These are phyloP conservation scores for Chanos chanos DNA, from an alignment of 2,797 vertebrate genomes.

Conservation along the genomic window DNA sequence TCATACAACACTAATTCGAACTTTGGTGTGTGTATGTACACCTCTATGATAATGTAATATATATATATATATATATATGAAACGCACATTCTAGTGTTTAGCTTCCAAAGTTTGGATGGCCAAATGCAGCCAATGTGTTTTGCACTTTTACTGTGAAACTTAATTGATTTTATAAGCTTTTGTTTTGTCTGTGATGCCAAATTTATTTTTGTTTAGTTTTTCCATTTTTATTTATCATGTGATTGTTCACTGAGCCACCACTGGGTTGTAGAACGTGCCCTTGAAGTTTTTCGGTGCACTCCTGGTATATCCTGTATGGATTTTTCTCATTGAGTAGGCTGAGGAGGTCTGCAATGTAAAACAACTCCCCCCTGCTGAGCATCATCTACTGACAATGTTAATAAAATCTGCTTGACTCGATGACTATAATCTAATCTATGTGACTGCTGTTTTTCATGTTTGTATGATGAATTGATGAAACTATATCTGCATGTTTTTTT, in stretches of 20 bases:
- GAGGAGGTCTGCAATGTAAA: too few species aligned
- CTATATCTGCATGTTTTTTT: too few species aligned
- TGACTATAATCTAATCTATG: too few species aligned
- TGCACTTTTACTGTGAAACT: constrained; percentile 41
- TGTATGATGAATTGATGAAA: too few species aligned
- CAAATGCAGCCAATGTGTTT: constrained; percentile 26
- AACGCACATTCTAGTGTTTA: neutral
- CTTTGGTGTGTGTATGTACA: too few species aligned
- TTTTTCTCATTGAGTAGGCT: too few species aligned
- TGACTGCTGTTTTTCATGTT: too few species aligned
- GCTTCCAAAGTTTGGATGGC: neutral
- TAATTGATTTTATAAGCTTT: neutral
- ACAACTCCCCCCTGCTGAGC: too few species aligned
- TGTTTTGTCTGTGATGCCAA: too few species aligned
- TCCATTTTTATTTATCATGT: neutral
- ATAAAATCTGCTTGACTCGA: too few species aligned
- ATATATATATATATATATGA: neutral
- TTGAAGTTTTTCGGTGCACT: neutral
- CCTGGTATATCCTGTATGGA: neutral
- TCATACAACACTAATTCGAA: neutral
- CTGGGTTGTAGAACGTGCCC: constrained; percentile 14
- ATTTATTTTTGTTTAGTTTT: neutral
- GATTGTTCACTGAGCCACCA: neutral
- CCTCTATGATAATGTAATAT: too few species aligned
- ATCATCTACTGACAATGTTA: too few species aligned